Evolutionary conservation across 2,797 vertebrate species (phyloP), one percentile per base, ranked within the genome.

Genomic region (Mergus octosetaceus): DNA sequence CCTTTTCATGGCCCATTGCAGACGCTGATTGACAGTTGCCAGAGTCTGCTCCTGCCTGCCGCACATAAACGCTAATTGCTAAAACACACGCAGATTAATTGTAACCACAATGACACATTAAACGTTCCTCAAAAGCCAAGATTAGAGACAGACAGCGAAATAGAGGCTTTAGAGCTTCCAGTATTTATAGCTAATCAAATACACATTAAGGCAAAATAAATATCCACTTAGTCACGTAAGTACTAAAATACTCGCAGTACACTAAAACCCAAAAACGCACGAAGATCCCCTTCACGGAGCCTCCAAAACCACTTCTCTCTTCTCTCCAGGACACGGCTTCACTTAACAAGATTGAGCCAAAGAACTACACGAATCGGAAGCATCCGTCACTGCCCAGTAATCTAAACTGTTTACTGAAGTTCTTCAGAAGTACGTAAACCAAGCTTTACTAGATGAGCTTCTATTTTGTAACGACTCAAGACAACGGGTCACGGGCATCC

Each of bases 161-260:
- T 1, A 79, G 68, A 90, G 39, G 88, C 85, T 94, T 85, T 38
- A 41, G 85, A 93, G 89, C 88, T 86, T 58, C 58, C 57, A 92
- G 86, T 68, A 93, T 94, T 95, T 96, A 95, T 38, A 93, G 93
- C 77, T 92, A 94, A 96, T 94, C 91, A 95, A 96, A 94, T 38
- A 93, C 93, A 93, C 64, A 89, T 92, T 92, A 95, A 65, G 71
- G 81, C 92, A 95, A 95, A 96, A 94, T 89, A 96, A 96, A 96
- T 94, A 96, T 70, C 87, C 92, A 91, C 94, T 96, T 87, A 91
- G 90, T 91, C 92, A 95, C 61, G 60, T 2, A 83, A 89, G 56
- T 18, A 89, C 85, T 56, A 9, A 94, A 92, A 93, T 12, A 61
- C 53, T 61, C 87, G 58, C 68, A 36, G 64, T 2, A 21, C 76